Base-by-base conservation (phyloP, 2,113 vertebrate species). In the Nyctibius bracteatus region DNA sequence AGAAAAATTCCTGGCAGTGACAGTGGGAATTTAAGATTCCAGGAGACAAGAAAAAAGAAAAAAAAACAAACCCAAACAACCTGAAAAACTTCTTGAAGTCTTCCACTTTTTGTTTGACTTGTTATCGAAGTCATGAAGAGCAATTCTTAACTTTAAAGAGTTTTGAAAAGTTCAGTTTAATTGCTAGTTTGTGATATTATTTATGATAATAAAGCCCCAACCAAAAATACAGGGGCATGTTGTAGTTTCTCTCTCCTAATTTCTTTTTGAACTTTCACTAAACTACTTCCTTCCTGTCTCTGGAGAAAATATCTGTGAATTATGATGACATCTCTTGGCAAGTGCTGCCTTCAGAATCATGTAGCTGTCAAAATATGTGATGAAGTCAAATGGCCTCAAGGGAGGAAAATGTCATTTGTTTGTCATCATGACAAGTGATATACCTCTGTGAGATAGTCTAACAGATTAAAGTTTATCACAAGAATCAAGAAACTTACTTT, bases 281-380 rank as follows among this genome's bases (percentile, higher is more conserved):
- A 88, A 89, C 54, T 82, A 88, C 57, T 92, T 91, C 41, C 94
- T 94, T 97, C 51, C 25, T 93, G 12, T 86, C 86, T 91, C 72
- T 78, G 49, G 52, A 92, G 87, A 91, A 95, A 94, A 65, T 92
- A 63, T 86, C 91, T 96, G 70, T 91, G 82, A 95, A 94, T 91
- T 96, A 90, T 44, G 43, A 82, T 97, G 94, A 95, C 84, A 94
- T 80, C 55, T 88, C 55, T 93, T 97, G 91, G 93, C 90, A 96
- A 96, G 70, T 54, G 31, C 81, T 94, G 67, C 85, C 75, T 94
- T 82, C 66, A 88, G 91, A 95, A 93, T 88, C 92, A 90, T 95
- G 89, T 95, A 96, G 39, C 89, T 97, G 95, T 97, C 95, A 97
- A 97, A 97, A 96, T 93, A 95, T 74, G 47, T 77, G 91, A 94